phyloP scores from a whole-genome alignment of 1,140 invertebrate genomes.

The Manduca sexta region DNA sequence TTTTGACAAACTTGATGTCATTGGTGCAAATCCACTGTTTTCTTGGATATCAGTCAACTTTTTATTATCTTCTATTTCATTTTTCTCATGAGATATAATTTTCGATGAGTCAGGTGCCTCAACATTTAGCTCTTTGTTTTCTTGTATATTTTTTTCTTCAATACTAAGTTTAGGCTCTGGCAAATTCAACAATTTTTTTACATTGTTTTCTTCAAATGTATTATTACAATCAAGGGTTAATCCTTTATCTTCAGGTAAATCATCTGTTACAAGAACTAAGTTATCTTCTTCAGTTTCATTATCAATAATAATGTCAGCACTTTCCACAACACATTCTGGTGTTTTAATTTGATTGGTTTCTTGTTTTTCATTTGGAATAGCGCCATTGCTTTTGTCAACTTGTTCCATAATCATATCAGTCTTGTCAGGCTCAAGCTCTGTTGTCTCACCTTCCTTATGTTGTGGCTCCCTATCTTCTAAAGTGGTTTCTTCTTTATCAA shows the following conservation, averaged over 20 bases:
- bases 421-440: no score
- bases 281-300: slow-evolving; percentile 1
- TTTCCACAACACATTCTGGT: neutral
- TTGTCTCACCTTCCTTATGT: no score
- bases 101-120: neutral
- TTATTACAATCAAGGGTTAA: no score
- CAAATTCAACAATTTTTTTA: no score
- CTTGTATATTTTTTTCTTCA: neutral
- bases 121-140: neutral
- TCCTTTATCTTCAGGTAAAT: no score
- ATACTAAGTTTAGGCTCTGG: neutral
- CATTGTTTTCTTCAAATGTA: no score
- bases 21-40: no score
- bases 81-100: neutral
- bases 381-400: neutral
- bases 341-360: no score
- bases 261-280: no score
- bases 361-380: no score
- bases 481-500: slow-evolving; percentile 3
- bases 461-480: no score
- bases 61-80: neutral
- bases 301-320: neutral
- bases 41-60: no score
- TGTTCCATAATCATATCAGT: neutral
- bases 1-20: neutral